A percentile compares a stretch with the other conserved stretches of the same genome.
These are phyloP conservation scores for Drosophila malerkotliana DNA, from an alignment of 1,140 invertebrate species.

Conservation along the genomic window DNA sequence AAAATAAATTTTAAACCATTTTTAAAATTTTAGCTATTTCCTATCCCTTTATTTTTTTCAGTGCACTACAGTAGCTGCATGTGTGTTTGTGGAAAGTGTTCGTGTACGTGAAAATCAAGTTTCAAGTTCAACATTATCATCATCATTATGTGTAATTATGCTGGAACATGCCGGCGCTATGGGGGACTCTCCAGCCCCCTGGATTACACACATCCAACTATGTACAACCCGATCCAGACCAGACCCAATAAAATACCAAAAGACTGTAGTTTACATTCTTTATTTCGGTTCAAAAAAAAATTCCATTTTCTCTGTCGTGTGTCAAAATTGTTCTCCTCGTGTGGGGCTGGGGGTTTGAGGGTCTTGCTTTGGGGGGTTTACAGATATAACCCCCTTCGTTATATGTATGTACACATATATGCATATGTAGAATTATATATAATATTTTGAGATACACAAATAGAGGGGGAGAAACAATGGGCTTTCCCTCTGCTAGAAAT, in stretches of 20 bases:
- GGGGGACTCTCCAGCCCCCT: background rate
- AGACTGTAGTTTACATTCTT: conserved; percentile 74
- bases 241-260: conserved; percentile 10
- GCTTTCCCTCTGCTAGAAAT: background rate
- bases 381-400: background rate
- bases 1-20: no score
- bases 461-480: conserved; percentile 1
- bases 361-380: background rate
- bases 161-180: background rate
- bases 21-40: no score
- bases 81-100: conserved; percentile 1
- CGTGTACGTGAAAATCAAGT: conserved; percentile 31
- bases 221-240: background rate
- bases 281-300: conserved; percentile 78
- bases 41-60: background rate
- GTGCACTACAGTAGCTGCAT: conserved; percentile 9
- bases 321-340: conserved; percentile 15
- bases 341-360: no score
- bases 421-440: conserved; percentile 22
- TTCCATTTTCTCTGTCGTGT: conserved; percentile 53
- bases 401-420: conserved; percentile 20
- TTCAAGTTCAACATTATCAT: conserved; percentile 58
- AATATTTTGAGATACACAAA: conserved; percentile 11
- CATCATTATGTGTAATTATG: conserved; percentile 40
- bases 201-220: background rate